phyloP scores from a whole-genome alignment of 2,113 vertebrate species.

The Cisticola juncidis region DNA sequence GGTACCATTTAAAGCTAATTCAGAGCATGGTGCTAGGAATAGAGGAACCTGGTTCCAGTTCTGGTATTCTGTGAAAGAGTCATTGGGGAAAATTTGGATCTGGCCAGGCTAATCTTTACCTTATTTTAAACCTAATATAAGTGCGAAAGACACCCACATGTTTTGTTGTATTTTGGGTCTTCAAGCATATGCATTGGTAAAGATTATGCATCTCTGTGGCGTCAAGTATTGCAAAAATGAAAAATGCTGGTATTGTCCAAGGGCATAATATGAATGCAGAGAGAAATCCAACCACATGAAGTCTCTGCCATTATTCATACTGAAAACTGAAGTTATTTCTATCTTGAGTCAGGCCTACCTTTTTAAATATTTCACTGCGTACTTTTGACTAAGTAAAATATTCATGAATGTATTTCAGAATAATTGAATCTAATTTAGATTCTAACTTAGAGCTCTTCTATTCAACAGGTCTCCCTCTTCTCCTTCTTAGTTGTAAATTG shows the following conservation, averaged over 20 bases:
- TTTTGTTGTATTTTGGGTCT: background rate
- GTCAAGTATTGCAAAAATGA: background rate
- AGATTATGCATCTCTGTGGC: background rate
- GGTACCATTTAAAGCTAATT: background rate
- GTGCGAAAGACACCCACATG: background rate
- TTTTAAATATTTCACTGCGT: conserved; percentile 45
- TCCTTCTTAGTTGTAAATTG: background rate
- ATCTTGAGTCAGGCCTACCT: background rate
- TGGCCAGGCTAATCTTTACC: background rate
- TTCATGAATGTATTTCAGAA: conserved; percentile 54
- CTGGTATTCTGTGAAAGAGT: background rate
- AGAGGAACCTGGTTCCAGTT: background rate
- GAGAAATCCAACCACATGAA: background rate
- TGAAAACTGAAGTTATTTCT: background rate
- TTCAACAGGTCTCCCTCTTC: conserved; percentile 30
- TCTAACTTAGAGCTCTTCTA: conserved; percentile 1
- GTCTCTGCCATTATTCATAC: background rate
- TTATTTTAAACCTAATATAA: background rate
- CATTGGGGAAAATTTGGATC: background rate
- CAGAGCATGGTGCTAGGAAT: background rate
- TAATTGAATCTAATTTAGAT: conserved; percentile 26
- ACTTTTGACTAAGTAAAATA: conserved; percentile 46
- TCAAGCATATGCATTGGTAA: background rate
- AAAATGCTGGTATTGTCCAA: background rate
- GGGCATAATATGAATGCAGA: background rate